Percentiles rank a stretch among this genome's conserved stretches.
Evolutionary conservation across 2,797 vertebrate genomes (phyloP).

Genomic region (Falco novaeseelandiae): DNA sequence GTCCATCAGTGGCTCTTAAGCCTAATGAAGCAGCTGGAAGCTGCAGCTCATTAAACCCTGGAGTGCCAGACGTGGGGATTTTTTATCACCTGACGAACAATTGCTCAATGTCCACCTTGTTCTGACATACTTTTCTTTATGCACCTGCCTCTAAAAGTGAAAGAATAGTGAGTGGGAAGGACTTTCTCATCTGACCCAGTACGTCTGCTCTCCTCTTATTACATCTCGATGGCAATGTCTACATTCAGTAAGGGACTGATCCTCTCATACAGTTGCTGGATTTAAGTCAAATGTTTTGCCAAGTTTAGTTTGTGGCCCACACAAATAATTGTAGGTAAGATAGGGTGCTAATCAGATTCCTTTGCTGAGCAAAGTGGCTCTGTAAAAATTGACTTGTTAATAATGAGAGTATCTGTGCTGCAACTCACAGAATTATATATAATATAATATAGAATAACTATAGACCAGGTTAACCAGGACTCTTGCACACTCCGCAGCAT

Average conservation of each 20-base stretch:
- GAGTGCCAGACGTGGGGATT: neutral
- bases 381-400: neutral
- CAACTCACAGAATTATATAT: neutral
- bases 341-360: neutral
- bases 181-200: neutral
- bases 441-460: no score
- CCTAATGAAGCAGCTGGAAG: neutral
- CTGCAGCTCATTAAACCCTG: neutral
- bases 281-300: neutral
- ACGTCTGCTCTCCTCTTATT: neutral
- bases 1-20: neutral
- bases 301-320: neutral
- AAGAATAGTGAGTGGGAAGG: neutral
- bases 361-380: neutral
- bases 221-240: neutral
- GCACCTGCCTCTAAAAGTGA: neutral
- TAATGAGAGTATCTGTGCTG: neutral
- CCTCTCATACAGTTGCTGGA: neutral
- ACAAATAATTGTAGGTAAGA: neutral
- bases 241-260: neutral
- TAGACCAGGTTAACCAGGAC: no score
- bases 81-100: neutral
- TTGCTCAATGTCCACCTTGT: neutral
- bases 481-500: neutral
- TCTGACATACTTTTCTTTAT: neutral